Evolutionary conservation across 2,888 invertebrate species (phyloP).

Genomic region (Plagiodera versicolora): DNA sequence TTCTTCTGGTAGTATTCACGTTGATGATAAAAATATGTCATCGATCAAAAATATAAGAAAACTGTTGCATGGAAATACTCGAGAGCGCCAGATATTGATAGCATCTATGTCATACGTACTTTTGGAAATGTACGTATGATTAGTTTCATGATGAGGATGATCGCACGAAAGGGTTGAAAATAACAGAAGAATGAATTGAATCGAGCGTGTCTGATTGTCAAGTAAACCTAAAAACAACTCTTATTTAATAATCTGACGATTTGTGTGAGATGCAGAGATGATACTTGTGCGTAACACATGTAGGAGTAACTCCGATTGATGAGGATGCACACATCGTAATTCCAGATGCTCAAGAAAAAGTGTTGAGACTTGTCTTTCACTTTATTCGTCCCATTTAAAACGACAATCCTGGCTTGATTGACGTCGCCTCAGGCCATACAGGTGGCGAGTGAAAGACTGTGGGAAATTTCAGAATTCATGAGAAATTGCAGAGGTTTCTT

Average conservation of each 20-base stretch:
- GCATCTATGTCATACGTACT: too few relatives aligned
- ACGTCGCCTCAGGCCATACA: constrained; percentile 38
- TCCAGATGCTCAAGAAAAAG: constrained; percentile 36
- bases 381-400: constrained; percentile 40
- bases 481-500: constrained; percentile 15
- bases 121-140: constrained; percentile 23
- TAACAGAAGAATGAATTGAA: constrained; percentile 28
- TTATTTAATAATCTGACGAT: constrained; percentile 18
- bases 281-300: constrained; percentile 8
- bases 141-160: constrained; percentile 26
- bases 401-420: constrained; percentile 30
- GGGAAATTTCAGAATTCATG: constrained; percentile 24
- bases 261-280: constrained; percentile 19
- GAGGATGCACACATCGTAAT: constrained; percentile 37
- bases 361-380: constrained; percentile 36
- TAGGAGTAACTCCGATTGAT: constrained; percentile 14
- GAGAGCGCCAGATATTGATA: too few relatives aligned
- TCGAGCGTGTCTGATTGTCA: constrained; percentile 28
- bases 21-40: too few relatives aligned
- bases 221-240: constrained; percentile 20
- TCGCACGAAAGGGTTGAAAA: too few relatives aligned
- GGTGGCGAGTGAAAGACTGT: constrained; percentile 34
- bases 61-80: too few relatives aligned
- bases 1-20: too few relatives aligned
- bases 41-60: too few relatives aligned